A percentile compares a stretch with the other conserved stretches of the same genome.
phyloP scores from a whole-genome alignment of 2,113 vertebrate species.

The Lophius piscatorius region DNA sequence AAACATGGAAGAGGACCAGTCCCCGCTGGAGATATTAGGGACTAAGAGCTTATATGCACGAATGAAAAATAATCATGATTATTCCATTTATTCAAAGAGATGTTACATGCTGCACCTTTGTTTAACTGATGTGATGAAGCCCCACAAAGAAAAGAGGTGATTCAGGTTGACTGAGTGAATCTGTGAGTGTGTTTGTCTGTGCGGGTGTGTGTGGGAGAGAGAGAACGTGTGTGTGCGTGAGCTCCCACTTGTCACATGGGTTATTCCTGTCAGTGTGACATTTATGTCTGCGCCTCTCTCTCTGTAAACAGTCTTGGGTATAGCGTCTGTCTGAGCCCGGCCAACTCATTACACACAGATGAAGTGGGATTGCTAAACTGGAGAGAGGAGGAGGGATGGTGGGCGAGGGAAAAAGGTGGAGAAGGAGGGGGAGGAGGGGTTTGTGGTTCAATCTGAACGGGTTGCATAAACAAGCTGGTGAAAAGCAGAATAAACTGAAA shows the following conservation, averaged over 20 bases:
- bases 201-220: slow-evolving; percentile 10
- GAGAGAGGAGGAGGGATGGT: slow-evolving; percentile 36
- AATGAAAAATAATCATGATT: too few species aligned
- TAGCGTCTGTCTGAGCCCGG: slow-evolving; percentile 40
- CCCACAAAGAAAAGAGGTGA: slow-evolving; percentile 17
- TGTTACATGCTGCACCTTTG: too few species aligned
- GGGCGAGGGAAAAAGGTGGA: slow-evolving; percentile 36
- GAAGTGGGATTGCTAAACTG: slow-evolving; percentile 59
- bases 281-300: slow-evolving; percentile 41
- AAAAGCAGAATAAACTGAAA: slow-evolving; percentile 75
- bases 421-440: slow-evolving; percentile 1
- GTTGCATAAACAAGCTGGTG: slow-evolving; percentile 69
- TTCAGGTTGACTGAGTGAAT: slow-evolving; percentile 44
- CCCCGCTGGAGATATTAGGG: too few species aligned
- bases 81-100: too few species aligned
- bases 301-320: slow-evolving; percentile 62
- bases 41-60: too few species aligned
- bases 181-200: slow-evolving; percentile 32
- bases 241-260: slow-evolving; percentile 43
- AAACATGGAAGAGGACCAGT: too few species aligned
- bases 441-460: slow-evolving; percentile 69
- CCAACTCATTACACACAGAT: slow-evolving; percentile 69
- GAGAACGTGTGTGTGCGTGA: background rate
- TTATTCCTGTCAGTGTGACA: slow-evolving; percentile 56
- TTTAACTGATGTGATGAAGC: slow-evolving; percentile 46